Base-by-base conservation (phyloP, 2,888 invertebrate species). In the Pedicia rivosa region DNA sequence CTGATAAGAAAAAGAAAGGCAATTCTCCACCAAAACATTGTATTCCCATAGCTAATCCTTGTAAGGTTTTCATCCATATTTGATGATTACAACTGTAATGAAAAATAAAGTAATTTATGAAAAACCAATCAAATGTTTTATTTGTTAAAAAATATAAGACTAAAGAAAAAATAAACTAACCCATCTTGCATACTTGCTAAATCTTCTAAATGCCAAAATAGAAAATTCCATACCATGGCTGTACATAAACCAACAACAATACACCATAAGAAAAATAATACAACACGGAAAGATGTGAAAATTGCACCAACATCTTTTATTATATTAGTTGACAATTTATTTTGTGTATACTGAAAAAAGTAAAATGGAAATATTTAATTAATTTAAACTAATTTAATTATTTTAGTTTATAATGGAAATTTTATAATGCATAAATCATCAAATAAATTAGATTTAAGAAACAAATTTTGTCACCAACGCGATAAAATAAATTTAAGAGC, bases 21-120 rank as follows among this genome's bases (percentile, higher is more conserved):
- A 88, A 63, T 57, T 90, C 90, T 2, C 88, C 88, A 16, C 74
- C 70, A 50, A 90, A 78, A 38, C 81, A 81, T 54, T 88, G 84
- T 39, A 83, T 71, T 6, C 75, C 78, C 54, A 75, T 77, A 12
- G 74, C 73, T 1, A 78, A 57, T 0, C 83, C 83, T 54, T 82
- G 76, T 12, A 82, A 50, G 0, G 81, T 78, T 54, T 81, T 82
- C n/a, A 74, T 66, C 53, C 73, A 74, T 9, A 62, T 57, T 1
- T 61, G 52, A 2, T 63, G 59, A 27, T 63, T 59, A 40, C 64
- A 71, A 8, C 37, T 46, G 16, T 10, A 26, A 13, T 17, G 6
- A 15, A 15, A 25, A 8, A 35, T 14, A 29, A 2, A 16, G 5
- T 3, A 13, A 15, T 17, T 16, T 30, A 10, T 27, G n/a, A n/a